Conservation (phyloP, 37 sponge, comb jelly and placozoan species). For the Tethya wilhelma region DNA sequence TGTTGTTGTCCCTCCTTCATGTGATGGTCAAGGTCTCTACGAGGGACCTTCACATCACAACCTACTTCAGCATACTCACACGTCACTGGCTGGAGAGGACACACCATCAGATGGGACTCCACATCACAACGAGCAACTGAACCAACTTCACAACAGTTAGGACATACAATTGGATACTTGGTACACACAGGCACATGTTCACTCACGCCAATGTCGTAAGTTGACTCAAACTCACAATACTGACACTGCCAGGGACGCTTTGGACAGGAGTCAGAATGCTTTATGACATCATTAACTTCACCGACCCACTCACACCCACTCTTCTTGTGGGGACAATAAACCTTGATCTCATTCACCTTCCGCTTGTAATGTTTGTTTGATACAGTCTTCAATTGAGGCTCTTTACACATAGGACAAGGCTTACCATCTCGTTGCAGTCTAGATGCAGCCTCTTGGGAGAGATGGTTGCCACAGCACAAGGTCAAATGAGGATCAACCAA, state of each 20-base stretch:
- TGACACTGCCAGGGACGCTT: constrained; percentile 37
- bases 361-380: constrained; percentile 20
- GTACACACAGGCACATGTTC: constrained; percentile 22
- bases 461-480: constrained; percentile 35
- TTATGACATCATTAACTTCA: neutral
- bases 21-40: constrained; percentile 5
- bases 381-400: neutral
- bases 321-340: constrained; percentile 25
- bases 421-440: constrained; percentile 3
- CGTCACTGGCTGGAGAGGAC: constrained; percentile 18
- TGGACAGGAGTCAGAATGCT: constrained; percentile 22
- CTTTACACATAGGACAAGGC: constrained; percentile 42
- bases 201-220: neutral
- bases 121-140: constrained; percentile 18
- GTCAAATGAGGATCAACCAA: constrained; percentile 41
- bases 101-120: constrained; percentile 29
- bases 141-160: constrained; percentile 21
- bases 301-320: constrained; percentile 59
- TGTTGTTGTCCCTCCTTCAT: constrained; percentile 9
- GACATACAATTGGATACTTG: constrained; percentile 20
- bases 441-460: constrained; percentile 2
- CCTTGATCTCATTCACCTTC: constrained; percentile 10
- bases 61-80: constrained; percentile 45
- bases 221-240: constrained; percentile 13
- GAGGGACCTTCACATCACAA: constrained; percentile 12